Base-by-base conservation (phyloP, 2,113 vertebrate species). In the Lophochroa leadbeateri region DNA sequence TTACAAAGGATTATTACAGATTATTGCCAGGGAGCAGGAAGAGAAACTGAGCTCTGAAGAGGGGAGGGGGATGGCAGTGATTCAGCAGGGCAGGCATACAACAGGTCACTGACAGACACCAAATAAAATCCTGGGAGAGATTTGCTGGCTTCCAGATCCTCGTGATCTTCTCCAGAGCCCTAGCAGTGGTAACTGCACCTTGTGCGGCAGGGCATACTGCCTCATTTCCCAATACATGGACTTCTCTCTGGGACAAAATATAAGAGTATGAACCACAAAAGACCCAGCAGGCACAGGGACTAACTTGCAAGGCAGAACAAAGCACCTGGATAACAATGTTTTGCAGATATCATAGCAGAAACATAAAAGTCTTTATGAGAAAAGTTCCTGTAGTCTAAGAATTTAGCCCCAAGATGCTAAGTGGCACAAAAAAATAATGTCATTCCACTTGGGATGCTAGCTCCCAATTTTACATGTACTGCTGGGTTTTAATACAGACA, bases 1-100 rank as follows among this genome's bases (percentile, higher is more conserved):
- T 90, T 88, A 81, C 39, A 55, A 71, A 84, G 72, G 52, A 82
- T 91, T 96, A 81, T 92, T 93, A 77, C 4, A 91, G 86, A 83
- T 97, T 93, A 88, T 86, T 91, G 50, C 64, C 82, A 75, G 53
- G 57, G 70, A 91, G 81, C 44, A 76, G 39, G 79, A 92, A 74
- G 70, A 68, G 90, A 83, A 88, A 80, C 68, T 86, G 90, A 83
- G 29, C 72, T 92, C 78, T 80, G 72, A 55, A 68, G 75, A 80
- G 43, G 17, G 43, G 63, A 87, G 60, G 31, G 44, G 28, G 52
- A 6, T 74, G n/a, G 49, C 7, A 3, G 74, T 69, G 55, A 60
- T 86, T 81, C 33, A 81, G 43, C 71, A 80, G n/a, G 58, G 44
- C 44, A 77, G 39, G 31, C 63, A 43, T 27, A 37, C n/a, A 50